Evolutionary conservation across 2,113 vertebrate species (phyloP).

Genomic region (Desmodus rotundus): DNA sequence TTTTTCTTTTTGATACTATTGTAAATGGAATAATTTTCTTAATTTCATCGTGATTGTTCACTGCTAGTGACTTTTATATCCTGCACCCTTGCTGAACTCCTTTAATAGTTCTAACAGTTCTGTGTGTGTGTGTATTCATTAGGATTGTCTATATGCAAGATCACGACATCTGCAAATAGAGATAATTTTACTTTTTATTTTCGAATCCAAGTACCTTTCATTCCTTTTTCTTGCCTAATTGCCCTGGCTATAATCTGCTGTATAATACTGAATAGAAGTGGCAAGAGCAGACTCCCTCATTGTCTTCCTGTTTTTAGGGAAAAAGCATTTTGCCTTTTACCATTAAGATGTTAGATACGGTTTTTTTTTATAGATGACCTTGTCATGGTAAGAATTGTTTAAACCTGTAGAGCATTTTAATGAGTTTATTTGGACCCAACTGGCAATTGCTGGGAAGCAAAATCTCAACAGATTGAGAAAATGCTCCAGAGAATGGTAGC

Average conservation of each 20-base stretch:
- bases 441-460: too few relatives aligned
- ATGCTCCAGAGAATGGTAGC: too few relatives aligned
- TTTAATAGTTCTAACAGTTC: background rate
- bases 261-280: background rate
- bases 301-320: background rate
- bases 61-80: background rate
- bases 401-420: background rate
- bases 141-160: background rate
- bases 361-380: background rate
- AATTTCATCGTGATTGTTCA: background rate
- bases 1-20: background rate
- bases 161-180: background rate
- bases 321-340: background rate
- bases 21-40: background rate
- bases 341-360: background rate
- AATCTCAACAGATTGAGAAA: too few relatives aligned
- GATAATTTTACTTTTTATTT: background rate
- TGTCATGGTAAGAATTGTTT: background rate
- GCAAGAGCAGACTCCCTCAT: background rate
- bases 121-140: background rate
- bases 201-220: background rate
- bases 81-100: background rate
- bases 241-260: background rate
- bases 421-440: too few relatives aligned
- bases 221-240: background rate